phyloP scores from a whole-genome alignment of 2,888 invertebrate genomes.

The Agriopis aurantiaria region DNA sequence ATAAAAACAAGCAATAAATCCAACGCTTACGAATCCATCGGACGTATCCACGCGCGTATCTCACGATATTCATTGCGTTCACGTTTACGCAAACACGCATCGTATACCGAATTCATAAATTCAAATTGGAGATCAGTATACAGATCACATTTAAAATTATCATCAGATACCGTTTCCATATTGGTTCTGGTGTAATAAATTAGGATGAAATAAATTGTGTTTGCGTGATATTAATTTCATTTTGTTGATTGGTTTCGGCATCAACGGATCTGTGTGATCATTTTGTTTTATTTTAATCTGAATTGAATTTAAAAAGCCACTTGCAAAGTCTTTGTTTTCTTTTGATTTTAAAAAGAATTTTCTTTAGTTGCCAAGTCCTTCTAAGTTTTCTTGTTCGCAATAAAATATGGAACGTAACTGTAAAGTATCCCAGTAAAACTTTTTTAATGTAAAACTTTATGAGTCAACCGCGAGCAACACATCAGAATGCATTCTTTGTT shows the following conservation, averaged over 20 bases:
- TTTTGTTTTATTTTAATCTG: background rate
- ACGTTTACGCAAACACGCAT: conserved; percentile 51
- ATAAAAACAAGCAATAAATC: conserved; percentile 61
- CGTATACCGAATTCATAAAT: conserved; percentile 53
- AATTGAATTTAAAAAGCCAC: background rate
- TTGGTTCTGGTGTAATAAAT: conserved; percentile 46
- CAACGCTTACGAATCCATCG: conserved; percentile 48
- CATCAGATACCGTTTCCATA: conserved; percentile 42
- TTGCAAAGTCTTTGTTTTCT: no score
- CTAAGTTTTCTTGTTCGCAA: conserved; percentile 26
- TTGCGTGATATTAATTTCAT: conserved; percentile 36
- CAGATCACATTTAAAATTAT: conserved; percentile 50
- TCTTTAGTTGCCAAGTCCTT: background rate
- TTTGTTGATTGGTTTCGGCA: conserved; percentile 35
- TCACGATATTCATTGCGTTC: conserved; percentile 51
- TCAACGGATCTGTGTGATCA: background rate
- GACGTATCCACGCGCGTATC: conserved; percentile 31
- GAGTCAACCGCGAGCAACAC: conserved; percentile 49
- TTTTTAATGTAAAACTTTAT: conserved; percentile 49
- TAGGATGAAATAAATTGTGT: conserved; percentile 38
- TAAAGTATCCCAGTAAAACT: conserved; percentile 43
- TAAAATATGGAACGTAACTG: conserved; percentile 42
- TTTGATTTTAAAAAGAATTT: background rate
- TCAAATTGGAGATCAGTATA: conserved; percentile 52
- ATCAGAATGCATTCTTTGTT: conserved; percentile 51